These are phyloP conservation scores for Drosophila nigricruria DNA, from an alignment of 2,888 invertebrate species.

Conservation along the genomic window DNA sequence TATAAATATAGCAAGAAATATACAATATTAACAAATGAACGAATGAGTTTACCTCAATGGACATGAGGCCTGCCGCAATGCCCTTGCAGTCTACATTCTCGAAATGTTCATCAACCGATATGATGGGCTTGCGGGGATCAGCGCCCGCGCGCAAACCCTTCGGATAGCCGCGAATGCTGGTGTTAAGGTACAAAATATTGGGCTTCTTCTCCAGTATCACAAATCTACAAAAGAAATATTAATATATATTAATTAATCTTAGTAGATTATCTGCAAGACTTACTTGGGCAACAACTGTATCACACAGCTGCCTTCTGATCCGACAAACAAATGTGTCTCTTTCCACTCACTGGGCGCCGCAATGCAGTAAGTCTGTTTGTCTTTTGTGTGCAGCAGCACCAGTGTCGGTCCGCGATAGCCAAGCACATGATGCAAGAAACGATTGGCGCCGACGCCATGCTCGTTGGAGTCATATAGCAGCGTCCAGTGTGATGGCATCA, in stretches of 20 bases:
- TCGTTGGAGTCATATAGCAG: slow-evolving; percentile 93
- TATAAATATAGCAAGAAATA: slow-evolving; percentile 61
- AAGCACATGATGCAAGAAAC: slow-evolving; percentile 94
- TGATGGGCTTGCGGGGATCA: slow-evolving; percentile 91
- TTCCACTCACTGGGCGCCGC: slow-evolving; percentile 93
- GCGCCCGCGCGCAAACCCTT: slow-evolving; percentile 93
- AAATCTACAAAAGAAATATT: slow-evolving; percentile 84
- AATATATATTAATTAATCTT: slow-evolving; percentile 1
- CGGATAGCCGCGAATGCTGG: slow-evolving; percentile 93
- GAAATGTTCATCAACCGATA: slow-evolving; percentile 91
- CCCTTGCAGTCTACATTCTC: slow-evolving; percentile 89
- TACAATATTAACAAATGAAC: slow-evolving; percentile 36
- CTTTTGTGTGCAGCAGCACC: slow-evolving; percentile 87
- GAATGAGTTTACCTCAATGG: slow-evolving; percentile 87
- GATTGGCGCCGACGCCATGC: slow-evolving; percentile 94
- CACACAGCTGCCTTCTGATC: slow-evolving; percentile 91
- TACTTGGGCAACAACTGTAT: slow-evolving; percentile 91
- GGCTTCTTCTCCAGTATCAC: slow-evolving; percentile 88
- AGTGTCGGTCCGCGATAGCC: slow-evolving; percentile 88
- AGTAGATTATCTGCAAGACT: slow-evolving; percentile 61
- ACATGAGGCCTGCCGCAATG: slow-evolving; percentile 88
- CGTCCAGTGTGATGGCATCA: slow-evolving; percentile 93
- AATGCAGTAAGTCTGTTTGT: slow-evolving; percentile 90
- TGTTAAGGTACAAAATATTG: slow-evolving; percentile 94
- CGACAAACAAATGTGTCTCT: slow-evolving; percentile 94